Base-by-base conservation (phyloP, 2,113 vertebrate genomes). In the Toxotes chatareus region DNA sequence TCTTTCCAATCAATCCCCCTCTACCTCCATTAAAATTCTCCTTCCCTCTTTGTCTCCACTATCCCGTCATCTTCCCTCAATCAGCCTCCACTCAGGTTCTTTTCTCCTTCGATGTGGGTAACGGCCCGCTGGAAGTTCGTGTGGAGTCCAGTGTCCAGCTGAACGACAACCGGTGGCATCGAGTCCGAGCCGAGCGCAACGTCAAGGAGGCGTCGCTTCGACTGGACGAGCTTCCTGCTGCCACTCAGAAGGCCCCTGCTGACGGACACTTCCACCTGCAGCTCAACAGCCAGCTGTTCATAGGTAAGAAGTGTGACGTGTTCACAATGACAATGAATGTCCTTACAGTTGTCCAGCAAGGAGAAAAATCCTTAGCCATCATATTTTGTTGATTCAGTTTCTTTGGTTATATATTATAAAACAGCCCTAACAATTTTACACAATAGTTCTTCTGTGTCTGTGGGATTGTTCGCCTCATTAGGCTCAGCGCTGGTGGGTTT, bases 201-300 rank as follows among this genome's bases (percentile, higher is more conserved):
- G 90, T 97, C 21, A 98, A 97, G 79, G 98, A 99, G 75, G 97
- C 98, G 0, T 95, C 95, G 0, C 91, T 99, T 3, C 95, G 91
- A 36, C 88, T 99, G 77, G 98, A 99, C 74, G 91, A 92, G 0
- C 94, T 97, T 47, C 95, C 95, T 0, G 93, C 86, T 0, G 93
- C 87, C 38, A 94, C 90, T 0, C 93, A 93, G 23, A 66, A 91
- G 38, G 97, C 98, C 36, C 96, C 97, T 0, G 60, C 94, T 0
- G 96, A 99, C 0, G 98, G 98, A 0, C 97, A 97, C 42, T 94
- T 97, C 64, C 97, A 96, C 21, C 83, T 99, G 53, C 98, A 99
- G 86, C 97, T 99, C 91, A 99, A 98, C 93, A 99, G 98, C 81
- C 98, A 99, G 76, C 96, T 99, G 21, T 99, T 98, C 79, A 97